Base-by-base conservation (phyloP, 92 coral and sea anemone genomes). In the Metridium senile region DNA sequence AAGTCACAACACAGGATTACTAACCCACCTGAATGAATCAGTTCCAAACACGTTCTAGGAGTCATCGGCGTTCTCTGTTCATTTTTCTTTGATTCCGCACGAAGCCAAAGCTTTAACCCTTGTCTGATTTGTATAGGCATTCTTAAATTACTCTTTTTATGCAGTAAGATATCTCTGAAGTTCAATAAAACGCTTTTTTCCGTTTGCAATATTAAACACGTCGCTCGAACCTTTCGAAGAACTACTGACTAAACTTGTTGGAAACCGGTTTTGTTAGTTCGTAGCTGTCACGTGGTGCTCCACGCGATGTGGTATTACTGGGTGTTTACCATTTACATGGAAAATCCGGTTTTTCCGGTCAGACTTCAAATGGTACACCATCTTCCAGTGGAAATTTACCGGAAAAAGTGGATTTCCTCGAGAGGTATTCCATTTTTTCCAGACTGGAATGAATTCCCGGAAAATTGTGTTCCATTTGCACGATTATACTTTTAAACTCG, bases 61-160 rank as follows among this genome's bases (percentile, higher is more conserved):
- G 86, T 82, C 21, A 82, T 43, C 46, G 86, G 86, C 0, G 81
- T 82, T 30, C 86, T 45, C 30, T 74, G 81, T 63, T 82, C 86
- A 56, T 74, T 77, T n/a, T 43, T 67, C 58, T 82, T 82, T 22
- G 67, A 74, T 30, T 82, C 86, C n/a, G 81, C 81, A 26, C 86
- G 86, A 23, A 82, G 80, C 86, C 86, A 82, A 33, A 82, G 74
- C 58, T 74, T 51, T 74, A 82, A 35, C 1, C 32, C 74, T 35
- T 45, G 11, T 68, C 23, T 21, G 4, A 3, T 16, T 4, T 68
- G 73, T 45, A 22, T 27, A 39, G 57, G 73, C 73, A 68, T 68
- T 17, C 19, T 43, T 59, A n/a, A n/a, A 6, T 39, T 39, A 13
- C 13, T 4, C 49, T 39, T 39, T 6, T 6, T 39, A 39, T 39